Percentiles rank a stretch among this genome's conserved stretches.
phyloP scores from a whole-genome alignment of 2,888 invertebrate genomes.

The Amiota communis region DNA sequence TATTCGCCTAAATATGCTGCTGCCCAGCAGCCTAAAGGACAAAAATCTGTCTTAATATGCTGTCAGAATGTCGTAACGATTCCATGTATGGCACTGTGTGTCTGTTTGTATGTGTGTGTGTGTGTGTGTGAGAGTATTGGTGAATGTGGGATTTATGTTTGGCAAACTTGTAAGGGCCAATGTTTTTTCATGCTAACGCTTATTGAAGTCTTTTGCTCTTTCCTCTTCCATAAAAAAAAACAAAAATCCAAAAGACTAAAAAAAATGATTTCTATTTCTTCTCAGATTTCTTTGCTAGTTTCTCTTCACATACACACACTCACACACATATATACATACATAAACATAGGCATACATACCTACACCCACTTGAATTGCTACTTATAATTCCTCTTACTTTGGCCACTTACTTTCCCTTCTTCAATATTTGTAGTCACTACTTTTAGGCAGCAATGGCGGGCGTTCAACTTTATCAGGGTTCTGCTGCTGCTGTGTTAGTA shows the following conservation, averaged over 20 bases:
- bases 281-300: no score
- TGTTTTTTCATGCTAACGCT: constrained; percentile 48
- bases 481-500: neutral
- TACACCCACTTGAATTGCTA: neutral
- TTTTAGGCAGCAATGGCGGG: constrained; percentile 7
- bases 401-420: neutral
- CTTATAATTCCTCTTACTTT: constrained; percentile 12
- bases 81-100: constrained; percentile 24
- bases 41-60: constrained; percentile 65
- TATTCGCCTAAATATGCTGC: constrained; percentile 64
- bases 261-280: no score
- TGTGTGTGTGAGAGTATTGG: constrained; percentile 35
- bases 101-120: constrained; percentile 42
- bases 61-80: constrained; percentile 30
- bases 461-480: constrained; percentile 16
- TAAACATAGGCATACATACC: no score
- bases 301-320: no score
- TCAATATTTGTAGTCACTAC: neutral
- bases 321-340: no score
- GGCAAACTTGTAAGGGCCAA: constrained; percentile 57
- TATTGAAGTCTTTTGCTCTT: neutral
- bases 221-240: neutral
- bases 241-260: no score
- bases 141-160: constrained; percentile 62
- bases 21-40: constrained; percentile 59